Conservation (phyloP, 1,140 invertebrate genomes). For the Pseudomyrmex dendroicus region DNA sequence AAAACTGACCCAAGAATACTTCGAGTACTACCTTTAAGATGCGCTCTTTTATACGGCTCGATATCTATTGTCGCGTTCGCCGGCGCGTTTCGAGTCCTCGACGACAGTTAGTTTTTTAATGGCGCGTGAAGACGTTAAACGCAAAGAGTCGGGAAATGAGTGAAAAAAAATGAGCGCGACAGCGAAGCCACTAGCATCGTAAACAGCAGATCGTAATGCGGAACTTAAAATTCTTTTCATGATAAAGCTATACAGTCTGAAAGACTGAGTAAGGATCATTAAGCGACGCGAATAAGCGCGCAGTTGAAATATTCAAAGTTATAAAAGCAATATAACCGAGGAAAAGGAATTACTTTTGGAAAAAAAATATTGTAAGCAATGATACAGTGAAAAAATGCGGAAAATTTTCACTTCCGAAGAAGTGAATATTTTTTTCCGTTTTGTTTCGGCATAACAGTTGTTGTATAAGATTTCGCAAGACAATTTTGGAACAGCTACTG, state of each 20-base stretch:
- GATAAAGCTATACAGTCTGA: not conserved
- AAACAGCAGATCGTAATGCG: not conserved
- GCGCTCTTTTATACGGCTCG: not conserved
- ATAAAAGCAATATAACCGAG: not conserved
- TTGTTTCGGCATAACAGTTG: not conserved
- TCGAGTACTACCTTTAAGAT: slow-evolving; percentile 22
- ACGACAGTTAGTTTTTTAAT: slow-evolving; percentile 42
- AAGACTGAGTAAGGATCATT: not conserved
- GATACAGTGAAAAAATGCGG: not conserved
- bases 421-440: not conserved
- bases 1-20: slow-evolving; percentile 60
- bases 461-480: not conserved
- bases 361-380: not conserved
- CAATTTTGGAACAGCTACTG: slow-evolving; percentile 17
- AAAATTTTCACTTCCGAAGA: not conserved
- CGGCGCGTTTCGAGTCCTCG: not conserved
- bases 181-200: not conserved
- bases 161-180: slow-evolving; percentile 12
- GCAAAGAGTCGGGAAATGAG: slow-evolving; percentile 3
- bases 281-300: not conserved
- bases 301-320: slow-evolving; percentile 12
- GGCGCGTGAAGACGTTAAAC: slow-evolving; percentile 6
- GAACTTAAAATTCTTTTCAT: not conserved
- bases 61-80: not conserved
- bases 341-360: not conserved